Evolutionary conservation across 2,888 invertebrate species (phyloP), one percentile per base, ranked within the genome.

Genomic region (Marronus borbonicus): DNA sequence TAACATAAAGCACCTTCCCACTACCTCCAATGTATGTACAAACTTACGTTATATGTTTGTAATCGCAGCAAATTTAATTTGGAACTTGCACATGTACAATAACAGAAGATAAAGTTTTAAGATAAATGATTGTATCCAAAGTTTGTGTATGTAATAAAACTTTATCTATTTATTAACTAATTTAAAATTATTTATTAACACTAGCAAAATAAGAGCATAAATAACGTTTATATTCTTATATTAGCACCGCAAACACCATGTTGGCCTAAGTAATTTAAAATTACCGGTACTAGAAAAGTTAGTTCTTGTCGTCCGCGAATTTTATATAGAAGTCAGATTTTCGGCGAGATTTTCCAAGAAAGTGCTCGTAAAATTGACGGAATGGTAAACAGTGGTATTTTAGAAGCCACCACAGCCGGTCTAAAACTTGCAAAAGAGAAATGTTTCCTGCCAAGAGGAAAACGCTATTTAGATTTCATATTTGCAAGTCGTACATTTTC

Each of bases 251-350:
- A 66, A 66, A 44, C 44, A 20, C 10, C 17, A 8, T 49, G 17
- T 66, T 44, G 44, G 65, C n/a, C 17, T 39, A 66, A 65, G 36
- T 5, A 65, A n/a, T n/a, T n/a, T 17, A 39, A 65, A 65, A 66
- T n/a, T 39, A 39, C 44, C 39, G 12, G 39, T 17, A 3, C 39
- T 66, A 17, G 20, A 66, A 28, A 64, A 64, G 14, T 28, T 20
- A 10, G 28, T 28, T 24, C 17, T 36, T 70, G n/a, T 52, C 50
- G 50, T 24, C 8, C 24, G 28, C 12, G 5, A 36, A 12, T 17
- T 28, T 64, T 60, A 28, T 7, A 60, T 7, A 55, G 28, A 10
- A 60, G 24, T 28, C 2, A 62, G 7, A 28, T 31, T 62, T 14
- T 62, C 24, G 7, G n/a, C 28, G 31, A 28, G 14, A 28, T 28